Conservation (phyloP, 2,888 invertebrate species). For the Suillia variegata region DNA sequence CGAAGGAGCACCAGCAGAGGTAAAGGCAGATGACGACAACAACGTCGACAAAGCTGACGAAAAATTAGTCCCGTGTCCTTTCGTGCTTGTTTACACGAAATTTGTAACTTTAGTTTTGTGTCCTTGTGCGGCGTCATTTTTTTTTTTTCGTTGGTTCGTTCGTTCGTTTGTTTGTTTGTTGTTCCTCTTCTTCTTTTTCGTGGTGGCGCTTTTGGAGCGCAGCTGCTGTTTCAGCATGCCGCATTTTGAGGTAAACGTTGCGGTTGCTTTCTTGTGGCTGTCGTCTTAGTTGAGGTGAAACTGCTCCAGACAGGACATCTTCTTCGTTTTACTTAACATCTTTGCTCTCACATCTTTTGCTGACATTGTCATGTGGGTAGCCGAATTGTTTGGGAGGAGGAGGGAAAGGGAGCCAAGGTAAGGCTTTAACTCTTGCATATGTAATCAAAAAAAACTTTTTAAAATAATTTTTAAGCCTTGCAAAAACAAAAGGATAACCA, state of each 20-base stretch:
- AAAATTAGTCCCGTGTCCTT: not conserved
- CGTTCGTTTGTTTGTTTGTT: too few species aligned
- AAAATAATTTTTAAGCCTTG: too few species aligned
- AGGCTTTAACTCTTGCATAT: too few species aligned
- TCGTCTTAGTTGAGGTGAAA: slow-evolving; percentile 1
- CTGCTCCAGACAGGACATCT: not conserved
- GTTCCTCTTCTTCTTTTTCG: too few species aligned
- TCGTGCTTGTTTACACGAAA: not conserved
- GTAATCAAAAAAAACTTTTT: too few species aligned
- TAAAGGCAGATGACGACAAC: not conserved
- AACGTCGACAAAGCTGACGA: not conserved
- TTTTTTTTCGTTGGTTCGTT: not conserved
- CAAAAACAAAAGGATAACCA: too few species aligned
- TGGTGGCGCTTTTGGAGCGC: not conserved
- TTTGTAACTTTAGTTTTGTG: not conserved
- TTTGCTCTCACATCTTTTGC: too few species aligned
- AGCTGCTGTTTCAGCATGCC: not conserved
- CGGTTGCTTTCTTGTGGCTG: slow-evolving; percentile 6
- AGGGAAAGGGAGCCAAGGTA: too few species aligned
- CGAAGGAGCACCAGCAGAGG: not conserved
- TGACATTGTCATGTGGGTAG: too few species aligned
- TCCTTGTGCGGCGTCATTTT: not conserved
- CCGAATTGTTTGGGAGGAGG: too few species aligned
- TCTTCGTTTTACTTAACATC: too few species aligned
- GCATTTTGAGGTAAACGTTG: not conserved